A percentile compares a stretch with the other conserved stretches of the same genome.
These are phyloP conservation scores for Agriopis leucophaearia DNA, from an alignment of 2,888 invertebrate genomes.

Conservation along the genomic window DNA sequence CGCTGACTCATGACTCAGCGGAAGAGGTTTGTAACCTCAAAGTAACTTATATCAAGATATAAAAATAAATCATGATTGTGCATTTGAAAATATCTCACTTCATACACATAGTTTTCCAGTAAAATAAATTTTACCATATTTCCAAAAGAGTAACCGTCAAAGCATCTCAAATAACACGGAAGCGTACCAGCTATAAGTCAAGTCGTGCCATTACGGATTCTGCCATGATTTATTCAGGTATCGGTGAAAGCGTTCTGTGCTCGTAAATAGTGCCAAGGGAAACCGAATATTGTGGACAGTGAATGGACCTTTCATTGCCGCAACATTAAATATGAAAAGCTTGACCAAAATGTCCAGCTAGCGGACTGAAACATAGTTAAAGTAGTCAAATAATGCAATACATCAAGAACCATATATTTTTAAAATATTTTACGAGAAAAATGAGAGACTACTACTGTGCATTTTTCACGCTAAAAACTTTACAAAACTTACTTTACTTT, in stretches of 20 bases:
- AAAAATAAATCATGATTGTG: too few relatives aligned
- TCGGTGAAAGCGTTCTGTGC: conserved; percentile 44
- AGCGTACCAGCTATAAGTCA: conserved; percentile 36
- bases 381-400: not conserved
- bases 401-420: not conserved
- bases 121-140: not conserved
- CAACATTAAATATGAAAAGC: conserved; percentile 65
- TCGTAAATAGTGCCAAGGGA: conserved; percentile 44
- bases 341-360: conserved; percentile 49
- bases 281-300: conserved; percentile 52
- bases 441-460: too few relatives aligned
- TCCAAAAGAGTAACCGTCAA: not conserved
- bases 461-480: too few relatives aligned
- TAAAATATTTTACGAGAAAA: not conserved
- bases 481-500: too few relatives aligned
- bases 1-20: too few relatives aligned
- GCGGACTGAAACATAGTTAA: conserved; percentile 14
- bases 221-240: conserved; percentile 44
- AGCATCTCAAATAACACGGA: conserved; percentile 20
- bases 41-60: too few relatives aligned
- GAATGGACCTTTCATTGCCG: conserved; percentile 54
- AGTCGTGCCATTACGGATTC: conserved; percentile 41
- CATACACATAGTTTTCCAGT: not conserved
- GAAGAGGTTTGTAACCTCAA: too few relatives aligned
- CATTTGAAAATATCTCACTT: too few relatives aligned